A percentile compares a stretch with the other conserved stretches of the same genome.
Evolutionary conservation across 1,140 invertebrate species (phyloP).

Genomic region (Phymorhynchus buccinoides): DNA sequence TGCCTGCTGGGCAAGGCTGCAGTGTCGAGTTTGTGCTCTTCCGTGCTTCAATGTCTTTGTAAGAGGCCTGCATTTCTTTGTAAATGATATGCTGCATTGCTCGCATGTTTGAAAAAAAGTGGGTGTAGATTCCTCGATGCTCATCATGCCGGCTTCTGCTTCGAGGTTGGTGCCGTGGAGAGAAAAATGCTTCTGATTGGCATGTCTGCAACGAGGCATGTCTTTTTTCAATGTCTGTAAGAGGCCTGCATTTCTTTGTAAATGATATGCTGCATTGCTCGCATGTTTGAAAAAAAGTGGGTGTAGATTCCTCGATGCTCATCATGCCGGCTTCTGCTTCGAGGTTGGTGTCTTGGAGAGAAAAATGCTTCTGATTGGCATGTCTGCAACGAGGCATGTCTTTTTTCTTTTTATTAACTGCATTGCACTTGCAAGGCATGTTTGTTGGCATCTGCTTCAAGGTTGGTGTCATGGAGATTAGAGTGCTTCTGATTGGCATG

Average conservation of each 20-base stretch:
- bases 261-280: slow-evolving; percentile 17
- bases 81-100: too few relatives aligned
- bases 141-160: neutral
- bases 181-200: neutral
- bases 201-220: too few relatives aligned
- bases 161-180: neutral
- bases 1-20: neutral
- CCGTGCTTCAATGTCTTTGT: slow-evolving; percentile 24
- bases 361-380: too few relatives aligned
- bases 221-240: slow-evolving; percentile 27
- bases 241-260: neutral
- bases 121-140: neutral
- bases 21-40: slow-evolving; percentile 21
- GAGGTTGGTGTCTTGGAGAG: neutral
- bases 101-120: neutral
- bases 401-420: slow-evolving; percentile 22
- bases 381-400: too few relatives aligned
- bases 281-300: neutral
- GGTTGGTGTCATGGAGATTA: neutral
- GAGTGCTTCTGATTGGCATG: too few relatives aligned
- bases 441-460: neutral
- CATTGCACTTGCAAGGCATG: neutral
- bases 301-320: neutral
- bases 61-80: neutral
- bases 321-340: neutral